Conservation (phyloP, 2,797 vertebrate genomes). For the Columba guinea region DNA sequence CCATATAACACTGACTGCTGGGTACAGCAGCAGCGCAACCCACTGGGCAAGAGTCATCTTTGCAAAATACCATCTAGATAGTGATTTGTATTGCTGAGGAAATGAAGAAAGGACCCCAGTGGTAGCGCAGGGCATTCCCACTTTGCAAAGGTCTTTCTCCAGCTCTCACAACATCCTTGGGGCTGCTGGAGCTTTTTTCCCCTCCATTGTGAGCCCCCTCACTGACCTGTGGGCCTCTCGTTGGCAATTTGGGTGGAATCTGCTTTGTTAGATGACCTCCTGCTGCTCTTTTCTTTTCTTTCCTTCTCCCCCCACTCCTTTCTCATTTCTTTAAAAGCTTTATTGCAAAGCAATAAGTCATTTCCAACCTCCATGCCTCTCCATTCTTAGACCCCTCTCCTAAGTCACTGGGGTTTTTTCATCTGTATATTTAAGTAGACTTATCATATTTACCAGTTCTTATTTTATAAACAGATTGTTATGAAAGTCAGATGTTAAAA, state of each 20-base stretch:
- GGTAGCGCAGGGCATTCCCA: not conserved
- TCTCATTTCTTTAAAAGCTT: slow-evolving; percentile 44
- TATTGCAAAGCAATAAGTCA: slow-evolving; percentile 44
- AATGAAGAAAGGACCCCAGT: not conserved
- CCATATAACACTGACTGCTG: rapidly evolving
- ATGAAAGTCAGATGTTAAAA: not conserved
- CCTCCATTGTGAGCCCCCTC: not conserved
- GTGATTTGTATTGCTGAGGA: not conserved
- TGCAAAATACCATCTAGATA: not conserved
- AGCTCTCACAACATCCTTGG: not conserved
- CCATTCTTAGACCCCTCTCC: not conserved
- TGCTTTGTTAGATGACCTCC: slow-evolving; percentile 57
- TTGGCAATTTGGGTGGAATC: slow-evolving; percentile 52
- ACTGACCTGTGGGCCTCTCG: slow-evolving; percentile 34
- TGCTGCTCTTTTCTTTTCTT: slow-evolving; percentile 54
- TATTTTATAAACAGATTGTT: slow-evolving; percentile 1
- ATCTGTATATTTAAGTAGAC: not conserved
- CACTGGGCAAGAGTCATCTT: not conserved
- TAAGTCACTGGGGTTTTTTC: not conserved
- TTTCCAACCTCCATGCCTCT: slow-evolving; percentile 28
- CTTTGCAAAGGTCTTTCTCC: not conserved
- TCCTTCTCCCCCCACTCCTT: not conserved
- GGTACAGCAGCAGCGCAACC: not conserved
- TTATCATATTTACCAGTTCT: not conserved
- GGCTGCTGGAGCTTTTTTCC: not conserved